Base-by-base conservation (phyloP, 1,140 invertebrate species). In the Octopus bimaculoides region DNA sequence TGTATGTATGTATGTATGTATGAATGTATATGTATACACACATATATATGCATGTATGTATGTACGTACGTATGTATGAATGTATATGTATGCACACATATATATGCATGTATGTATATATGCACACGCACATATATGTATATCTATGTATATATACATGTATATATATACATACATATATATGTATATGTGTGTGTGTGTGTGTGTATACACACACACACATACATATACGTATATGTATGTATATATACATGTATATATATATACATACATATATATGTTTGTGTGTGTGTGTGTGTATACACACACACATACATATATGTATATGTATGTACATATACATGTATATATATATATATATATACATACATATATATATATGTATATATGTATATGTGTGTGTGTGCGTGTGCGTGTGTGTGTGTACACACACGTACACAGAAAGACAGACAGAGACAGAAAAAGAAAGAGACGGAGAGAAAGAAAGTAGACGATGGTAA, bases 1-100 rank as follows among this genome's bases (percentile, higher is more conserved):
- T 78, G 69, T 81, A n/a, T 81, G 61, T 55, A 54, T 78, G 66
- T 81, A 52, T 78, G 52, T 78, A n/a, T 78, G 77, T 81, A 26
- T 81, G 80, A 79, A 26, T 81, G 80, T 81, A 55, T 79, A 71
- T 81, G 54, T 76, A 71, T 75, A 69, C 41, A 52, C 61, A 17
- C 41, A 26, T 79, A 73, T 76, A 54, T 79, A 0, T 76, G 73
- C 69, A 5, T 77, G n/a, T 77, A 6, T 69, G 20, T 79, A 5
- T 79, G 73, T 81, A 9, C 79, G 20, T 77, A 52, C 55, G 69
- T 78, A 52, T 54, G 54, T 10, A n/a, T 54, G 53, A 26, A 77
- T 26, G 66, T 74, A 10, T 41, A 14, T 61, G 56, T 61, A 14
- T 61, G 14, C 14, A 61, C 14, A 61, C 56, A 61, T 61, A 61